Base-by-base conservation (phyloP, 2,888 invertebrate genomes). In the Drosophila stalkeri region DNA sequence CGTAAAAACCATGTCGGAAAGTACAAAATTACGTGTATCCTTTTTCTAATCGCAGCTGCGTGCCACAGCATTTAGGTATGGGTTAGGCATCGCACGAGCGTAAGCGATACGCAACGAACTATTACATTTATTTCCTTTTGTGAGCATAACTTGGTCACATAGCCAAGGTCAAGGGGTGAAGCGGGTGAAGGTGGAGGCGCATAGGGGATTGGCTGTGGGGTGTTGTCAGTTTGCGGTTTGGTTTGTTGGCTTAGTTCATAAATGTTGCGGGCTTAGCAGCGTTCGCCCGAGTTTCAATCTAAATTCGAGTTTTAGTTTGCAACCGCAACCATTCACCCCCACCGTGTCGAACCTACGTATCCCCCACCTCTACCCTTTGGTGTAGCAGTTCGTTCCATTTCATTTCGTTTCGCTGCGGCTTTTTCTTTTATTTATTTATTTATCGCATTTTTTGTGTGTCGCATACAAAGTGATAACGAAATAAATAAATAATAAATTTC, bases 401-500 rank as follows among this genome's bases (percentile, higher is more conserved):
- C 54, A 62, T 69, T 67, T 64, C 41, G 27, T 61, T 49, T 46
- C 47, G 57, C 44, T 77, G 72, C 68, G 80, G 70, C 67, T 72
- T 54, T 49, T 46, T 44, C 37, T 39, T 54, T 55, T 41, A 55
- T 55, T 55, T 55, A 55, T 55, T 55, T 55, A 55, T 55, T 55
- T 55, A 55, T 55, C 39, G 37, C 8, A 39, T 16, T 75, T 44
- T 52, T 51, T 78, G 70, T 82, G 78, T 74, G 78, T 66, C 88
- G 86, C 86, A 84, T 86, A 87, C 78, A 87, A 89, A 86, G 82
- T 88, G 86, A 86, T 86, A 86, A 85, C 82, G 76, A 82, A 89
- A 89, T 86, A 86, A 89, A 89, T 89, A 86, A 86, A 89, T 89
- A 87, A 86, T 82, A 86, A 85, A 89, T 80, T 76, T 78, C 68